Evolutionary conservation across 2,797 vertebrate genomes (phyloP), one percentile per base, ranked within the genome.

Genomic region (Cheirogaleus major): DNA sequence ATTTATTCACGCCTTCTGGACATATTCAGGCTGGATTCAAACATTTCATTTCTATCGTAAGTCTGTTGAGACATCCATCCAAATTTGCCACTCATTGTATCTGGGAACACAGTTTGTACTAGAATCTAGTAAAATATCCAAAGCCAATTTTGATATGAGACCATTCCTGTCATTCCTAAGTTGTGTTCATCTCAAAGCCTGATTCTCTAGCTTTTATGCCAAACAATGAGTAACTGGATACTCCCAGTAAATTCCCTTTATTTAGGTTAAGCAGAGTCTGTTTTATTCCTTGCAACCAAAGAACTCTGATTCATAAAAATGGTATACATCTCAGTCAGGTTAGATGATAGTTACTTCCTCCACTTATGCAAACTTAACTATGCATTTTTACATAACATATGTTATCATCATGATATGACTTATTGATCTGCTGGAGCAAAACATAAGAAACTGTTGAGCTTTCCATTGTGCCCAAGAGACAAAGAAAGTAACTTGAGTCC

Each of bases 251-350:
- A 85, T 65, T 73, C 22, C 25, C 50, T 43, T 65, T 70, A 55
- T 41, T 83, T 91, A 85, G 52, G 41, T 70, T 75, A 80, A 93
- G 8, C 23, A 91, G 30, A 92, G 20, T 57, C 20, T 79, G 15
- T 41, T 83, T 86, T 81, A 75, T 79, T 93, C 88, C 61, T 89
- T 93, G n/a, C 15, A 82, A 50, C 23, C 79, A 82, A 76, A 89
- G 20, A 87, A 84, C 18, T 12, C 20, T 50, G 25, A 94, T 73
- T 75, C 30, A 61, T 78, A 79, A 81, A 92, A 92, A 65, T 35
- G 17, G n/a, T 55, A 27, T 73, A 18, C n/a, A 55, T 18, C 4
- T 69, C 59, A 67, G 13, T 23, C 9, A 69, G 6, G 1, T 61
- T 79, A 63, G 11, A 65, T n/a, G 38, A 32, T 52, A 80, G 65